Base-by-base conservation (phyloP, 1,140 invertebrate species). In the Drosophila neocordata region DNA sequence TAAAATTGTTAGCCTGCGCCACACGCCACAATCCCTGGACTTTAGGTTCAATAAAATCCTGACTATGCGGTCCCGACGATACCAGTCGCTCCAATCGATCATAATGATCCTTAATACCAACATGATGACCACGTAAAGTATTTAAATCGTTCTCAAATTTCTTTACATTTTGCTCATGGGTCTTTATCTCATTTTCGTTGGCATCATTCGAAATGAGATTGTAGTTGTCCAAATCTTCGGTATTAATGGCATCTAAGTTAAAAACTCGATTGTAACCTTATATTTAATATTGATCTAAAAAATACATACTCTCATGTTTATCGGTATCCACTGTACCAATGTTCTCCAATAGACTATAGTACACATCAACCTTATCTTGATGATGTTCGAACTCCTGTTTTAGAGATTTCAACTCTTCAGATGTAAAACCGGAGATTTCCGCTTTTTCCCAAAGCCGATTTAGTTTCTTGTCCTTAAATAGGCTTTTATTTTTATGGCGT, bases 331-430 rank as follows among this genome's bases (percentile, higher is more conserved):
- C 38, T 1, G 69, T 65, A n/a, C 95, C 94, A 15, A 96, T 92
- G 73, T 96, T 94, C 79, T 95, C 94, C 12, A 97, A 92, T 18
- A 98, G 77, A 51, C 95, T 94, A 92, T 97, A 96, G 88, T 97
- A 98, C 80, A 98, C 95, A 91, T 98, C 96, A 18, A 99, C 94
- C 92, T 98, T 98, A 71, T 98, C 96, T 92, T 99, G 97, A 90
- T 98, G 97, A 92, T 98, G 97, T 52, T 92, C 92, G 88, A 99
- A 98, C 92, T 98, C 97, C 92, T 98, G 95, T 85, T 96, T 97
- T 6, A 99, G 92, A 11, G 95, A 94, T 73, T 95, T 92, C 15
- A 99, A 81, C 92, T 99, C 97, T 78, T 96, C 95, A 76, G 94
- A 92, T 55, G 95, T 95, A 90, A 98, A 98, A 38, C 97, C 97